Evolutionary conservation across 2,113 vertebrate species (phyloP).

Genomic region (Cairina moschata): DNA sequence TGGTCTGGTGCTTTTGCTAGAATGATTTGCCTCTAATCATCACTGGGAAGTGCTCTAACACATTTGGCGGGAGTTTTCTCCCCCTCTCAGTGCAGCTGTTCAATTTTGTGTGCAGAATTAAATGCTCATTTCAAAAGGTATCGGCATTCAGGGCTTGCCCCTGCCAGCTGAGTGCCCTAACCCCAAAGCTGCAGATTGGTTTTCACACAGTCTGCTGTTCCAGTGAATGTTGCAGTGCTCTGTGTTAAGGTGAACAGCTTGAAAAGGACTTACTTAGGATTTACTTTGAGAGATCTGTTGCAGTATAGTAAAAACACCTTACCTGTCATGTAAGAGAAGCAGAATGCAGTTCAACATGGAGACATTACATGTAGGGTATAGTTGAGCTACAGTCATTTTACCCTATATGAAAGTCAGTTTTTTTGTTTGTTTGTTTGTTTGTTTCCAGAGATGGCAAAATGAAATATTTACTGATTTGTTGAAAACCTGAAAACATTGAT

Average conservation of each 20-base stretch:
- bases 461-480: neutral
- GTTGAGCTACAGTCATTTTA: neutral
- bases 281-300: neutral
- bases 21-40: neutral
- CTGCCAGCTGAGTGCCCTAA: neutral
- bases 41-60: neutral
- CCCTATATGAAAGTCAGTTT: neutral
- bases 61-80: neutral
- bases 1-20: neutral
- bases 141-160: neutral
- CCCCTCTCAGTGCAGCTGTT: neutral
- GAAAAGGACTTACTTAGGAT: neutral
- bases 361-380: fast-evolving
- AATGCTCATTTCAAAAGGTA: slow-evolving; percentile 14
- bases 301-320: neutral
- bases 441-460: neutral
- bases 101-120: slow-evolving; percentile 34
- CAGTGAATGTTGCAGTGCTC: slow-evolving; percentile 42
- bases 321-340: neutral
- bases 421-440: neutral
- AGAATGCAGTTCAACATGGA: neutral
- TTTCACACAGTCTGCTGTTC: neutral
- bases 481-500: neutral
- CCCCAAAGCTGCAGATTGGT: neutral
- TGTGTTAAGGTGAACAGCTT: neutral